A percentile compares a stretch with the other conserved stretches of the same genome.
Evolutionary conservation across 1,140 invertebrate genomes (phyloP).

Genomic region (Neuroterus valhalla): DNA sequence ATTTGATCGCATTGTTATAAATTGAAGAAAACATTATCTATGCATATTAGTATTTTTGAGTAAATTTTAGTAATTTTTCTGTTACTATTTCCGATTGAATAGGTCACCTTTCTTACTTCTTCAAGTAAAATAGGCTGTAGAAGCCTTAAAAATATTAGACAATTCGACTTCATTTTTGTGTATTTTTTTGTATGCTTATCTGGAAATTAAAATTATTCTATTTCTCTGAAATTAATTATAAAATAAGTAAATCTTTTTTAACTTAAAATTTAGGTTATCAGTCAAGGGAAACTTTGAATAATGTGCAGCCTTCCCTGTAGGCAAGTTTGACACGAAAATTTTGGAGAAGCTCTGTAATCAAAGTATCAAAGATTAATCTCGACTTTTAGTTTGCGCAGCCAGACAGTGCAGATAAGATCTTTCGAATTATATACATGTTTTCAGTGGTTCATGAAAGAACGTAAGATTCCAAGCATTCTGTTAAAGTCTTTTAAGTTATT

Average conservation of each 20-base stretch:
- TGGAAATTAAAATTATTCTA: too few species aligned
- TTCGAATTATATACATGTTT: background rate
- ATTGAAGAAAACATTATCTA: too few species aligned
- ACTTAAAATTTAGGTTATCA: background rate
- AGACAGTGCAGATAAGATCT: slow-evolving; percentile 13
- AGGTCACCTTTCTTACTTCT: too few species aligned
- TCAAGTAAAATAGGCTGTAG: too few species aligned
- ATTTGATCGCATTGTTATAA: too few species aligned
- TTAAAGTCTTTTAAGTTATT: background rate
- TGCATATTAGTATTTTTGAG: too few species aligned
- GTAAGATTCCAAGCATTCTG: background rate
- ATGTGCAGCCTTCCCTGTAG: background rate
- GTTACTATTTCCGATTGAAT: too few species aligned
- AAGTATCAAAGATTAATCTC: slow-evolving; percentile 22
- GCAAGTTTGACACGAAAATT: background rate
- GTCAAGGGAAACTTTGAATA: slow-evolving; percentile 1
- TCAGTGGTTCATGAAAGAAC: background rate
- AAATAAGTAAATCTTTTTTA: too few species aligned
- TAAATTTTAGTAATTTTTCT: too few species aligned
- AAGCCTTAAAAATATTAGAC: too few species aligned
- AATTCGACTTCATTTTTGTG: too few species aligned
- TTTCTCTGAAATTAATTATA: too few species aligned
- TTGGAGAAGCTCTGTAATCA: slow-evolving; percentile 21
- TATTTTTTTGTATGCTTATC: background rate
- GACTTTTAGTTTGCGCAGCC: background rate